Conservation (phyloP, 2,888 invertebrate genomes). For the Leistus spinibarbis region DNA sequence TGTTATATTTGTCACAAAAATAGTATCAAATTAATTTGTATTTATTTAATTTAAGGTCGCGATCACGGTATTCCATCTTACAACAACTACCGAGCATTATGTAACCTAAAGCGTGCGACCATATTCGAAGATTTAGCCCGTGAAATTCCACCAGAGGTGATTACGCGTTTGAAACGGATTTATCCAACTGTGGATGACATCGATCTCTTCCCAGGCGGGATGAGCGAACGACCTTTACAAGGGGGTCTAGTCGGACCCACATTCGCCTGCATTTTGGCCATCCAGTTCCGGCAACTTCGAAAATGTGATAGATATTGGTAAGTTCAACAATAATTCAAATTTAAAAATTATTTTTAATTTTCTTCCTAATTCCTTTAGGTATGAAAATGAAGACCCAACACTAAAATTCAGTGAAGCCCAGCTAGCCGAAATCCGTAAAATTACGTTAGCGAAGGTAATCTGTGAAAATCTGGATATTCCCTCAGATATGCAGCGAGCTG, state of each 20-base stretch:
- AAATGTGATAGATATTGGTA: constrained; percentile 95
- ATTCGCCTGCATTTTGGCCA: constrained; percentile 92
- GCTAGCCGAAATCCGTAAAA: constrained; percentile 84
- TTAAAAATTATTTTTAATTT: too few species aligned
- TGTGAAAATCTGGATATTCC: constrained; percentile 90
- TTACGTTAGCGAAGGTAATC: constrained; percentile 81
- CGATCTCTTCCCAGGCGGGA: constrained; percentile 93
- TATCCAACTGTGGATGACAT: constrained; percentile 94
- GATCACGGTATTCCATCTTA: constrained; percentile 90
- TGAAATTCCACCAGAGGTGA: constrained; percentile 85
- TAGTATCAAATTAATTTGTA: background rate
- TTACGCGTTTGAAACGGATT: constrained; percentile 76
- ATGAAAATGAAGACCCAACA: constrained; percentile 82
- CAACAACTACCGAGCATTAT: constrained; percentile 88
- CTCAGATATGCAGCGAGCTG: constrained; percentile 85
- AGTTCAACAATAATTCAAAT: constrained; percentile 45
- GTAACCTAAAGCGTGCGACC: constrained; percentile 84
- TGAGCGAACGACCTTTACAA: constrained; percentile 86
- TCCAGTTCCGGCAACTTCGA: constrained; percentile 87
- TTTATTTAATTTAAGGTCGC: constrained; percentile 60
- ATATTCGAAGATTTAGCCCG: constrained; percentile 86
- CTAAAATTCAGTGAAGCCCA: constrained; percentile 85
- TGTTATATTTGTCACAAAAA: background rate
- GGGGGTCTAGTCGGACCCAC: constrained; percentile 95
- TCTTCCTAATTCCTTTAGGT: constrained; percentile 64